These are phyloP conservation scores for Vidua chalybeata DNA, from an alignment of 2,113 vertebrate species.

Conservation along the genomic window DNA sequence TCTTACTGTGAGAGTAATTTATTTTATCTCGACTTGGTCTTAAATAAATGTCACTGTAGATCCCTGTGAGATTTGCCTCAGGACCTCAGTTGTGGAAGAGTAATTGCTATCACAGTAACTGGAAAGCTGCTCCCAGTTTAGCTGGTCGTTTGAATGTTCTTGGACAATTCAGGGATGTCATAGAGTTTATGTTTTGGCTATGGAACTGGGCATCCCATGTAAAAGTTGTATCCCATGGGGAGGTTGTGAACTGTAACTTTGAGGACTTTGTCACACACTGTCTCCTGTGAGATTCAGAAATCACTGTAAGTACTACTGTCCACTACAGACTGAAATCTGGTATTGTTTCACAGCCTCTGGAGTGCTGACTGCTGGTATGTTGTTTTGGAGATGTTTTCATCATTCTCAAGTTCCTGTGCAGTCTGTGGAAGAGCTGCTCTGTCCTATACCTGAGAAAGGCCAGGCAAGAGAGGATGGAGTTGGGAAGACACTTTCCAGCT, in stretches of 20 bases:
- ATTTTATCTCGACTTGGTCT: background rate
- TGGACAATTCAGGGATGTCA: rapidly evolving
- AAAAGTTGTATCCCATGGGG: rapidly evolving
- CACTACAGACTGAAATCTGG: background rate
- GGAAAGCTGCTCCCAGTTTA: background rate
- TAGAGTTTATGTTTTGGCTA: background rate
- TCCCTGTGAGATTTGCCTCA: background rate
- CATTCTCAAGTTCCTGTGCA: background rate
- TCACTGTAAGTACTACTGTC: rapidly evolving
- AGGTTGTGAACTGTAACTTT: background rate
- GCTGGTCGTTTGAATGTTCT: background rate
- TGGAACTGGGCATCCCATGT: background rate
- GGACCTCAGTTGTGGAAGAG: background rate
- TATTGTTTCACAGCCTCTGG: background rate
- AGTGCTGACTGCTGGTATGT: background rate
- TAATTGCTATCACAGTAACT: rapidly evolving
- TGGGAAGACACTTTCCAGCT: background rate
- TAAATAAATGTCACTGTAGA: background rate
- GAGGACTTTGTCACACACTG: background rate
- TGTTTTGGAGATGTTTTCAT: background rate
- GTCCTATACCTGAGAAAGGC: background rate
- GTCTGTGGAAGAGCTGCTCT: background rate
- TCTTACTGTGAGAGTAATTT: background rate
- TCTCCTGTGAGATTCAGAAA: background rate
- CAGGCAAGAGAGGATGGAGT: background rate